phyloP scores from a whole-genome alignment of 2,113 vertebrate species.

The Gavia stellata region DNA sequence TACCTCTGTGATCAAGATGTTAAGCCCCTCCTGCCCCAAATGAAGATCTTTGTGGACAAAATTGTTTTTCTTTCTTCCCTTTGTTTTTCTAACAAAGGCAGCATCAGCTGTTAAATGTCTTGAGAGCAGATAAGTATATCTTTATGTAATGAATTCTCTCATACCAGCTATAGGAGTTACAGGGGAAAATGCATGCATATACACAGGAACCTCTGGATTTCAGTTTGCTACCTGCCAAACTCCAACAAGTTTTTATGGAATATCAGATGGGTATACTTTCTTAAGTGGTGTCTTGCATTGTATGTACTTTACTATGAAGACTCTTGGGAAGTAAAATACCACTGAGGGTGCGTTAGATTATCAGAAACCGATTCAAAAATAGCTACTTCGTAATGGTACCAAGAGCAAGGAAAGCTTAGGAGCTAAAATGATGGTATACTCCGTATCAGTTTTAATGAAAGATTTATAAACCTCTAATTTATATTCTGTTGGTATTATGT shows the following conservation, averaged over 20 bases:
- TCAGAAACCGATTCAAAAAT: not conserved
- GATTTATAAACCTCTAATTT: not conserved
- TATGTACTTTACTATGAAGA: not conserved
- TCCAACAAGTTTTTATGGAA: not conserved
- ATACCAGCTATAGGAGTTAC: not conserved
- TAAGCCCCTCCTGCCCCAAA: not conserved
- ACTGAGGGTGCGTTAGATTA: not conserved
- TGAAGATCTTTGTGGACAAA: not conserved
- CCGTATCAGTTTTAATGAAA: not conserved
- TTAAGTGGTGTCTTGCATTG: not conserved
- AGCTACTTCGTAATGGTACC: not conserved
- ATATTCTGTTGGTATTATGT: not conserved
- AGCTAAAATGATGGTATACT: not conserved
- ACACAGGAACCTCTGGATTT: not conserved
- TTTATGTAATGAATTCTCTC: not conserved
- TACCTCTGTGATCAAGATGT: not conserved
- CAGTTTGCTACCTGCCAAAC: not conserved
- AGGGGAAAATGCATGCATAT: not conserved
- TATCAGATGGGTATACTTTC: not conserved
- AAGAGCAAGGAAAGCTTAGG: not conserved
- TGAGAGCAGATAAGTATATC: not conserved
- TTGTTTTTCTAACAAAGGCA: not conserved
- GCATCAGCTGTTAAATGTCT: not conserved
- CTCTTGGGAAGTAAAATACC: not conserved
- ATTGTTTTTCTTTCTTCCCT: not conserved